phyloP scores from a whole-genome alignment of 2,797 vertebrate species.

The Sparidentex hasta region DNA sequence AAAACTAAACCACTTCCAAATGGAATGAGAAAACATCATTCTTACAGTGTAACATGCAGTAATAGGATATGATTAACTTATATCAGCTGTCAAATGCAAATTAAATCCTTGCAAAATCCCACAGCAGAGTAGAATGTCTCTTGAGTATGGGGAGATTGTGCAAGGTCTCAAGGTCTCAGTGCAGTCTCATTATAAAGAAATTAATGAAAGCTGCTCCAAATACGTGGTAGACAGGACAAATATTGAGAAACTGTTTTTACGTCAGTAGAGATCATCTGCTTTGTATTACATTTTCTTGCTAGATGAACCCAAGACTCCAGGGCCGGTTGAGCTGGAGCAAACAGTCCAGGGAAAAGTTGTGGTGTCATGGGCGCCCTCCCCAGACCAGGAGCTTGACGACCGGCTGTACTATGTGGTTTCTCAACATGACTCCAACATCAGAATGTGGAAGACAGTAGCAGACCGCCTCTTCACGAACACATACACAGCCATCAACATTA shows the following conservation, averaged over 20 bases:
- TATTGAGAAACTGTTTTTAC: not conserved
- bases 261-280: not conserved
- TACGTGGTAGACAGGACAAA: not conserved
- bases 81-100: slow-evolving; percentile 12
- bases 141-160: not conserved
- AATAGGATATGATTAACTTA: slow-evolving; percentile 17
- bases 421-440: slow-evolving; percentile 82
- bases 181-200: not conserved
- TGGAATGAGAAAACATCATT: slow-evolving; percentile 14
- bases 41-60: not conserved
- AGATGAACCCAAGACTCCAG: slow-evolving; percentile 90
- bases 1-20: not conserved
- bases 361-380: slow-evolving; percentile 89
- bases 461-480: slow-evolving; percentile 87
- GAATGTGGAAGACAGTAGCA: slow-evolving; percentile 85
- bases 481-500: slow-evolving; percentile 85
- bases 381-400: slow-evolving; percentile 85
- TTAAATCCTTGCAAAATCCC: not conserved
- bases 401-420: slow-evolving; percentile 87
- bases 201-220: not conserved
- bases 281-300: slow-evolving; percentile 1
- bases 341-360: slow-evolving; percentile 87
- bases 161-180: slow-evolving; percentile 3
- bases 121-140: not conserved
- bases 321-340: slow-evolving; percentile 87